Conservation (phyloP, 2,888 invertebrate genomes). For the Melinopterus prodromus region DNA sequence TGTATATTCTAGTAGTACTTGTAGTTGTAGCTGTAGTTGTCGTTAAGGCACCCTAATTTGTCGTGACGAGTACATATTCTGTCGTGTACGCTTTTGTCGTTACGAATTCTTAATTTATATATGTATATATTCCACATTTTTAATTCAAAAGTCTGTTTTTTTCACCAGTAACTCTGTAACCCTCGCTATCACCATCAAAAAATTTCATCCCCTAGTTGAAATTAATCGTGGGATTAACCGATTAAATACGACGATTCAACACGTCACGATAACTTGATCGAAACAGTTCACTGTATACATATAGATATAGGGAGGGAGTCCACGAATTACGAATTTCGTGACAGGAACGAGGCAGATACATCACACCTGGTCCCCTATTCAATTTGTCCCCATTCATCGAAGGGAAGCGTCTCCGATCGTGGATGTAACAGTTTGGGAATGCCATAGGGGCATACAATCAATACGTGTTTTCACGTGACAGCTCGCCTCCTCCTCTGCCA, state of each 20-base stretch:
- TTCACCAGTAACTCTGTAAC: too few species aligned
- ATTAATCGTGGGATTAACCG: not conserved
- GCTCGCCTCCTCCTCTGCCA: not conserved
- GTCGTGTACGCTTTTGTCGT: too few species aligned
- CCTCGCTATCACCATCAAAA: too few species aligned
- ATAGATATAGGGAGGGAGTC: not conserved
- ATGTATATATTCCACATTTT: too few species aligned
- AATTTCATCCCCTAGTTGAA: too few species aligned
- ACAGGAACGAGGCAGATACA: not conserved
- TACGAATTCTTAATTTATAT: too few species aligned
- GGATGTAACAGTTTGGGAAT: not conserved
- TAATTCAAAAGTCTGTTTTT: too few species aligned
- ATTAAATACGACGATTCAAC: not conserved
- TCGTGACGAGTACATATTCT: too few species aligned
- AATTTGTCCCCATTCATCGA: not conserved
- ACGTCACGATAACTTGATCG: not conserved
- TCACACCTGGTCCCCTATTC: constrained; percentile 4
- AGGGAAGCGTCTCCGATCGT: not conserved
- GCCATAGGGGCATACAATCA: not conserved
- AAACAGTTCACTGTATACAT: not conserved
- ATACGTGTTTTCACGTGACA: not conserved
- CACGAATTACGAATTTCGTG: not conserved
- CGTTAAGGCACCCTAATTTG: too few species aligned
- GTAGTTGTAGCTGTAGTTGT: too few species aligned
- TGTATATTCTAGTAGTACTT: too few species aligned